A percentile compares a stretch with the other conserved stretches of the same genome.
Conservation (phyloP, 2,797 vertebrate species). For the Diplodus sargus region DNA sequence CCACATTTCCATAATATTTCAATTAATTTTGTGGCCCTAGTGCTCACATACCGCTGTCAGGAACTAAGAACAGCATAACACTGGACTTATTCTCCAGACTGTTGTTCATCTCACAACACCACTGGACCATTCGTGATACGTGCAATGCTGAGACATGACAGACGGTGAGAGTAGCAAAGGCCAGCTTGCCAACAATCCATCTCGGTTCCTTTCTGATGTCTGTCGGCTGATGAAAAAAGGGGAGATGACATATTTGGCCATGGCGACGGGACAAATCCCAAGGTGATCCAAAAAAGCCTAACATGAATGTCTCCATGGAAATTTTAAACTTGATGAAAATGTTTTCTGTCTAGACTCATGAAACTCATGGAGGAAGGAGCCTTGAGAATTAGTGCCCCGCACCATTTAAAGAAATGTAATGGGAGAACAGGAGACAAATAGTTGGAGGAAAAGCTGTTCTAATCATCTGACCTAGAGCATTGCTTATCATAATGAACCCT, state of each 20-base stretch:
- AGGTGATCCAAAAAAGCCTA: conserved; percentile 45
- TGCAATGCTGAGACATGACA: conserved; percentile 39
- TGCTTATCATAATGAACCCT: conserved; percentile 20
- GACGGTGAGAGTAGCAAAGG: conserved; percentile 37
- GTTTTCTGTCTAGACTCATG: conserved; percentile 55
- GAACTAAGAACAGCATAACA: conserved; percentile 1
- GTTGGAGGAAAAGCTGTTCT: conserved; percentile 19
- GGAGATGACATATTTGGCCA: conserved; percentile 63
- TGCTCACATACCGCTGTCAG: conserved; percentile 15
- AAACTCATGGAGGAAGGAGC: conserved; percentile 31
- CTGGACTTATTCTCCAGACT: conserved; percentile 28
- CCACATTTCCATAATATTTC: too few species aligned
- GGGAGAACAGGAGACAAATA: conserved; percentile 2
- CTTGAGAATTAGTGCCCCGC: conserved; percentile 29
- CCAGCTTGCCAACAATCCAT: conserved; percentile 45
- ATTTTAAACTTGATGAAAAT: conserved; percentile 53
- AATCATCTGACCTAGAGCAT: not conserved
- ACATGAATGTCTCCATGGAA: conserved; percentile 55
- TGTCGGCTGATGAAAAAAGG: conserved; percentile 37
- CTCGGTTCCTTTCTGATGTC: conserved; percentile 31
- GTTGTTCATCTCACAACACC: conserved; percentile 53
- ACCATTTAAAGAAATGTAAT: conserved; percentile 44
- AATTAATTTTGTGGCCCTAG: too few species aligned
- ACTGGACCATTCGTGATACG: conserved; percentile 31
- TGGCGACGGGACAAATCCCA: conserved; percentile 34